Percentiles rank a stretch among this genome's conserved stretches.
These are phyloP conservation scores for Dermochelys coriacea DNA, from an alignment of 2,797 vertebrate species.

Conservation along the genomic window DNA sequence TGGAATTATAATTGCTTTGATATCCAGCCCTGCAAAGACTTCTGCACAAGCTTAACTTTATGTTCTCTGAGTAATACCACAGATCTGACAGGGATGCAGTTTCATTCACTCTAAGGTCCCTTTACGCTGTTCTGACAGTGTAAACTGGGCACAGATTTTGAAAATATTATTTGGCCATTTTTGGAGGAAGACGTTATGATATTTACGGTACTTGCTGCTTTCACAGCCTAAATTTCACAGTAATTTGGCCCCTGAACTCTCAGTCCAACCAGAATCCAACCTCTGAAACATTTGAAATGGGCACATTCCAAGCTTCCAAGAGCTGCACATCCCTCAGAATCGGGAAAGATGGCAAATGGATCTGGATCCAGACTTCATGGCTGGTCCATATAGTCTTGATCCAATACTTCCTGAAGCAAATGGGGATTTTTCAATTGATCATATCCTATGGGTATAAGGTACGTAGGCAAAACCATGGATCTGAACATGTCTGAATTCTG, in stretches of 20 bases:
- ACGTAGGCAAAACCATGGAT: neutral
- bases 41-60: neutral
- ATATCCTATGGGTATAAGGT: neutral
- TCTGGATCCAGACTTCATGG: neutral
- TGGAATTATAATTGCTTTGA: neutral
- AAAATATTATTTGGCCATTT: neutral
- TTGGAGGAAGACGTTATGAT: neutral
- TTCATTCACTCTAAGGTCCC: neutral
- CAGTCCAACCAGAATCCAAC: neutral
- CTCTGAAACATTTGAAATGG: rapidly evolving
- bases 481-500: neutral
- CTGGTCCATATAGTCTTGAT: neutral
- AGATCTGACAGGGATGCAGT: neutral
- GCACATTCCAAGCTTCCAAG: neutral
- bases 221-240: neutral
- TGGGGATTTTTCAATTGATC: neutral
- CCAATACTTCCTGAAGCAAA: neutral
- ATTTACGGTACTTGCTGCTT: neutral
- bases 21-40: neutral
- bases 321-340: neutral
- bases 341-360: neutral
- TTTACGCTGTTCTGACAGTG: neutral
- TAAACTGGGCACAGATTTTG: neutral
- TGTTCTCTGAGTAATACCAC: neutral
- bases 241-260: neutral